Evolutionary conservation across 2,888 invertebrate species (phyloP), one percentile per base, ranked within the genome.

Genomic region (Epinotia nisella): DNA sequence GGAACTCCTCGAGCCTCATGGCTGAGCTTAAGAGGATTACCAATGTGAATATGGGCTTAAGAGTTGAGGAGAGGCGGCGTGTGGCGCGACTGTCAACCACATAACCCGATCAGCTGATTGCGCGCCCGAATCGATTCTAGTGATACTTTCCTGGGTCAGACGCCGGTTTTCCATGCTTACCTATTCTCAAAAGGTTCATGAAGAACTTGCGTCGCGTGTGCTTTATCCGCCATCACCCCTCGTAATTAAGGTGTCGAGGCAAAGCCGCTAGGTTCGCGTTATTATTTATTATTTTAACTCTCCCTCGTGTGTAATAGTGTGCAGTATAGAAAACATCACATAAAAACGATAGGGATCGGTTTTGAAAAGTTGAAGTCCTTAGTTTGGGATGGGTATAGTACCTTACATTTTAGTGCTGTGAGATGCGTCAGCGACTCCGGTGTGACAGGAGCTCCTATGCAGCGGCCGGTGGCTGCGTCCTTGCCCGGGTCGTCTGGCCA

Each of bases 51-150:
- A 58, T 62, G 56, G 62, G 64, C 58, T 68, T 58, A 59, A 53
- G 69, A 73, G 62, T 58, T 64, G 41, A 64, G 56, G 53, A 67
- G 55, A 68, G 67, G 35, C 61, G 58, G 64, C 64, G 56, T 49
- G 72, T 17, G 72, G 35, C 24, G 64, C 65, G 29, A 21, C 19
- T n/a, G 68, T 64, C 53, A 60, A n/a, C 65, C 71, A 17, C 60
- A 41, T 70, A 69, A 29, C 73, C 56, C 78, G 80, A 87, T 84
- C 92, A 91, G 90, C 91, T 90, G 90, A 86, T 90, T 77, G 78
- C 67, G 74, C 78, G 77, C 75, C 66, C 78, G 77, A 78, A 80
- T 76, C 79, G 78, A 77, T 79, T 74, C 81, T 76, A 79, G 81
- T 80, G 78, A 80, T 49, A 59, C 17, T 19, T 78, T 78, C 78